Percentiles rank a stretch among this genome's conserved stretches.
Conservation (phyloP, 2,888 invertebrate genomes). For the Cheilosia impressa region DNA sequence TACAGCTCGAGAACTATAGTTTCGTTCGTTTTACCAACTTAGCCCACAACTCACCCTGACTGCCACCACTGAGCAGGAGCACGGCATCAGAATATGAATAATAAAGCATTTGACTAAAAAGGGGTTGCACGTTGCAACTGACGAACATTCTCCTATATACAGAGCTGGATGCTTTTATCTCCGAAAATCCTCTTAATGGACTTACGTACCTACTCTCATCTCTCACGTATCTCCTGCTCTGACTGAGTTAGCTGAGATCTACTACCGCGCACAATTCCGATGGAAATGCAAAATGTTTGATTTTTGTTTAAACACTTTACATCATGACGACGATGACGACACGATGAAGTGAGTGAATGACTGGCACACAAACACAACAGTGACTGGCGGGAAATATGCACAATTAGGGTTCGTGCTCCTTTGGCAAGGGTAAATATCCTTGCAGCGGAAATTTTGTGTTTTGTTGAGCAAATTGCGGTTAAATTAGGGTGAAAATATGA, state of each 20-base stretch:
- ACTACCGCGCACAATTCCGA: constrained; percentile 9
- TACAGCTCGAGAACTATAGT: neutral
- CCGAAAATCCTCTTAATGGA: constrained; percentile 41
- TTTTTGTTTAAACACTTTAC: constrained; percentile 49
- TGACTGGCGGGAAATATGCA: constrained; percentile 59
- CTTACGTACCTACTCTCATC: constrained; percentile 11
- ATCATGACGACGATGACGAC: neutral
- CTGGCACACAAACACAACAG: constrained; percentile 21
- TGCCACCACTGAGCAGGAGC: neutral
- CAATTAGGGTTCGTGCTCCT: constrained; percentile 58
- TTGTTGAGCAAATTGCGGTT: constrained; percentile 68
- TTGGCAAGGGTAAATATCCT: constrained; percentile 55
- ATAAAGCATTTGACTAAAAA: constrained; percentile 1
- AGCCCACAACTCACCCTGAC: neutral
- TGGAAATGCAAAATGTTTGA: constrained; percentile 33
- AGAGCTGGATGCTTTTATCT: constrained; percentile 18
- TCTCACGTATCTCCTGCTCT: neutral
- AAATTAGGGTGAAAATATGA: constrained; percentile 75
- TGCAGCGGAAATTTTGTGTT: constrained; percentile 64
- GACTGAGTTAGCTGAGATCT: constrained; percentile 4
- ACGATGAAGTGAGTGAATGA: constrained; percentile 30
- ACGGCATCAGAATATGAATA: neutral
- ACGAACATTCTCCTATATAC: neutral
- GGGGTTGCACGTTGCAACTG: constrained; percentile 1
- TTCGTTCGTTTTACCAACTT: too few species aligned